phyloP scores from a whole-genome alignment of 2,888 invertebrate genomes.

The Allacma fusca region DNA sequence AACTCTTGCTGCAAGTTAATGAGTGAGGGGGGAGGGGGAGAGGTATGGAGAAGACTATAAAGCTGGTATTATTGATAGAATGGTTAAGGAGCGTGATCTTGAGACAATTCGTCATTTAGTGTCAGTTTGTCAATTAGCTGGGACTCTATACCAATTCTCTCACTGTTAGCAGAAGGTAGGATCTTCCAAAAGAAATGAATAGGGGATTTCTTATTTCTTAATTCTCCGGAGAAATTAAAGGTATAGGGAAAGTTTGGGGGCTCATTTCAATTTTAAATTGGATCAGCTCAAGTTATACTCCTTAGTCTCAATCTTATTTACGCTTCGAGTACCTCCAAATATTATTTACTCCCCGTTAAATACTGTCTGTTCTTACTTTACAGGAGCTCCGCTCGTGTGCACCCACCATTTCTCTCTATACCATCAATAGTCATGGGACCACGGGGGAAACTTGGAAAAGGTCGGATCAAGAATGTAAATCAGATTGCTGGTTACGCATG shows the following conservation, averaged over 20 bases:
- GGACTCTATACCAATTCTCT: neutral
- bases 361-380: no score
- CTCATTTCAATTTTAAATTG: constrained; percentile 20
- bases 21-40: neutral
- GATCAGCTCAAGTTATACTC: constrained; percentile 8
- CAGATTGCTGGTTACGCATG: neutral
- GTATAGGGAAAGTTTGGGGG: constrained; percentile 1
- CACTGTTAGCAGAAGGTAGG: neutral
- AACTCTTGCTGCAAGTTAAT: neutral
- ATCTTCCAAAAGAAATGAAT: neutral
- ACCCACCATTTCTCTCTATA: no score
- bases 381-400: no score
- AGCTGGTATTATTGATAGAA: neutral
- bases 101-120: constrained; percentile 17
- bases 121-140: constrained; percentile 7
- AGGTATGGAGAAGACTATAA: neutral
- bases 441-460: no score
- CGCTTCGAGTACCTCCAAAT: no score
- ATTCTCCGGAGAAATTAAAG: constrained; percentile 16
- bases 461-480: no score
- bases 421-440: no score
- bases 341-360: no score
- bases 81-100: neutral
- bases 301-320: no score
- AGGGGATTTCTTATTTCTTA: no score